Base-by-base conservation (phyloP, 2,888 invertebrate species). In the Cabera pusaria region DNA sequence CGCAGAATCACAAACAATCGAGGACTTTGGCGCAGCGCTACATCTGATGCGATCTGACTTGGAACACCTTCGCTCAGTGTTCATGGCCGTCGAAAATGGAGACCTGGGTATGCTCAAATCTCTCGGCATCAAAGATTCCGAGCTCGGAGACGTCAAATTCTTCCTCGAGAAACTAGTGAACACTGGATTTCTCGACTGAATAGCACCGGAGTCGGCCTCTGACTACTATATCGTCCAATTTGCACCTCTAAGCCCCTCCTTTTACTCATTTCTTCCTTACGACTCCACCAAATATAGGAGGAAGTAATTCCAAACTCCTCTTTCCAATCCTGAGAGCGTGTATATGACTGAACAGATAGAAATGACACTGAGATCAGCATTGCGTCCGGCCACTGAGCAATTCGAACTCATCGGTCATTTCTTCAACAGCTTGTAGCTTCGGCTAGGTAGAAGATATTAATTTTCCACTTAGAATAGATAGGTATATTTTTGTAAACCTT, bases 61-160 rank as follows among this genome's bases (percentile, higher is more conserved):
- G 72, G 97, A 97, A 72, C 97, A 97, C 72, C 91, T 98, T 46
- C 95, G 97, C 76, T 96, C 96, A 1, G 97, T 98, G 14, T 97
- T 98, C 85, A 96, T 97, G 94, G 97, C 97, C 5, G 97, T 97
- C 16, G 97, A 97, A 79, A 97, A 97, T 74, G 97, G 97, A 6
- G 97, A 98, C 77, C 91, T 97, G 45, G 97, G 97, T 43, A 96
- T 97, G 95, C 90, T 98, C 43, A 97, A 97, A 73, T 96, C 97
- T 5, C 91, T 98, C 48, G 97, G 97, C 55, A 97, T 98, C 82
- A 97, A 97, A 85, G 97, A 98, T 80, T 97, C 97, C 0, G 97
- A 97, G 75, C 91, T 98, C 50, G 97, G 97, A 7, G 97, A 98
- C 73, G 97, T 98, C 36, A 97, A 97, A 77, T 97, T 97, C 90